phyloP scores from a whole-genome alignment of 2,888 invertebrate genomes.

The Drosophila picticornis region DNA sequence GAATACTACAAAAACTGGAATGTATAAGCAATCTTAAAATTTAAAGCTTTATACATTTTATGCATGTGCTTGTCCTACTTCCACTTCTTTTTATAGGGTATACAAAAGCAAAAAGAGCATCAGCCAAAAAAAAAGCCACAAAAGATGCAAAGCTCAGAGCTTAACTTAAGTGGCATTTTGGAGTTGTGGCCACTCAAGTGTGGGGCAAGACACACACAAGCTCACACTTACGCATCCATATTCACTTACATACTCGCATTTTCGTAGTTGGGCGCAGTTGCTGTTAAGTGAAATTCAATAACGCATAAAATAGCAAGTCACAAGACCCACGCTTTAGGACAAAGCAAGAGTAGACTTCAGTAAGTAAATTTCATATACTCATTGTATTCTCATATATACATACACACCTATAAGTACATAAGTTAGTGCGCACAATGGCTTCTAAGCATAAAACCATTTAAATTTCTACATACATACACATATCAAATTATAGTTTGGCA shows the following conservation, averaged over 20 bases:
- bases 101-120: not conserved
- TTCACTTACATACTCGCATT: constrained; percentile 11
- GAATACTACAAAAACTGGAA: not conserved
- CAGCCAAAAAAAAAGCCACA: constrained; percentile 31
- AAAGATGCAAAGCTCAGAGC: constrained; percentile 30
- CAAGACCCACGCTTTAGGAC: constrained; percentile 33
- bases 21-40: not conserved
- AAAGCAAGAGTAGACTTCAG: not conserved
- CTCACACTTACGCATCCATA: not conserved
- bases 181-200: constrained; percentile 52
- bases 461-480: constrained; percentile 28
- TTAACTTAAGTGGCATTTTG: constrained; percentile 60
- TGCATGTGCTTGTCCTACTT: not conserved
- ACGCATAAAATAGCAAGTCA: constrained; percentile 76
- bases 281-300: constrained; percentile 80
- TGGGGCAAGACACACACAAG: constrained; percentile 26
- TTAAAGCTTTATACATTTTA: not conserved
- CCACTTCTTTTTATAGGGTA: constrained; percentile 21
- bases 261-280: constrained; percentile 50
- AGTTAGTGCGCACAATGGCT: constrained; percentile 5
- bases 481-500: constrained; percentile 48
- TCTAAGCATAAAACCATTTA: constrained; percentile 11
- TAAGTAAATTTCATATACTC: constrained; percentile 23
- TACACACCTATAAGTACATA: constrained; percentile 2
- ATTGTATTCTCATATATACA: constrained; percentile 11